Evolutionary conservation across 1,140 invertebrate species (phyloP), one percentile per base, ranked within the genome.

Genomic region (Drosophila dunni): DNA sequence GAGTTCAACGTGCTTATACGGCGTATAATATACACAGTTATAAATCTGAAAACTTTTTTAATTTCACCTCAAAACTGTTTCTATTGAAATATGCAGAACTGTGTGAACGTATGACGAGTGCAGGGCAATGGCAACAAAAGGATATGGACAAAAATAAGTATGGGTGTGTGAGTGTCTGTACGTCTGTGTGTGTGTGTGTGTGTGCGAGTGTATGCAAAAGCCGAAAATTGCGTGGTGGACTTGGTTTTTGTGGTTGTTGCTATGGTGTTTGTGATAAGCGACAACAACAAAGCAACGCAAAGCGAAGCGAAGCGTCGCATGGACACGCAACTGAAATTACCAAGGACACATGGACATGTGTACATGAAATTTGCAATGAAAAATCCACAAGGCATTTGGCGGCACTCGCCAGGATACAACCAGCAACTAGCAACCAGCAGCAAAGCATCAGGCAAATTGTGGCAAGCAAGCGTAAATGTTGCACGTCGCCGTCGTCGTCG

Each of bases 241-340:
- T 73, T 73, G 54, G 29, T 29, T 29, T 29, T 5, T 29, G 24
- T 61, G 13, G 73, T 69, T 73, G 73, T 84, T 81, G 58, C 75
- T 66, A 76, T 86, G 62, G 82, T 48, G 70, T 48, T 77, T 68
- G 51, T 68, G 70, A 78, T 86, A 75, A 75, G 70, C 65, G 51
- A 53, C 62, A 64, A 51, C 74, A 68, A 61, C 24, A 65, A 50
- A 45, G 56, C 76, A 70, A 88, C 76, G 83, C 83, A 83, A 88
- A 46, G 71, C 66, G 57, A 29, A 29, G 45, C 42, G 71, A 38
- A 79, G 65, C 67, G 61, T 66, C 74, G 75, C 77, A 46, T 58
- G 60, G 70, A 78, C 83, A 88, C 76, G 83, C 83, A 88, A 88
- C 76, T 71, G 64, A 54, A 88, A 88, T 80, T 88, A 82, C 72